Percentiles rank a stretch among this genome's conserved stretches.
These are phyloP conservation scores for Drosophila pectinifera DNA, from an alignment of 1,140 invertebrate genomes.

Conservation along the genomic window DNA sequence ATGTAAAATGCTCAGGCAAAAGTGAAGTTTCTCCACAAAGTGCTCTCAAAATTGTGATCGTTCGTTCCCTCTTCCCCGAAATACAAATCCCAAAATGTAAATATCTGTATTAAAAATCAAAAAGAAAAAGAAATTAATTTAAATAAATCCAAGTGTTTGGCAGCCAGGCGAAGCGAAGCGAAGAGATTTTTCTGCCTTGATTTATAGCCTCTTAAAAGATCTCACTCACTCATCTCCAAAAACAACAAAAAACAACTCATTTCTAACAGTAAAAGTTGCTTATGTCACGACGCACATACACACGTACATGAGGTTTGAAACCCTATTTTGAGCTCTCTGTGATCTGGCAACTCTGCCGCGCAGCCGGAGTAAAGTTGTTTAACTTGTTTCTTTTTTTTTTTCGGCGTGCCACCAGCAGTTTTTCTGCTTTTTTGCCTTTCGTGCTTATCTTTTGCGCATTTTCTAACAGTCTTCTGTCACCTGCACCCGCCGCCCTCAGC, in stretches of 20 bases:
- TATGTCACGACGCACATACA: conserved; percentile 70
- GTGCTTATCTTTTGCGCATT: conserved; percentile 72
- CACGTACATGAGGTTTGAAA: conserved; percentile 22
- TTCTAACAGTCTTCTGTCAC: conserved; percentile 56
- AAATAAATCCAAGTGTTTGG: conserved; percentile 25
- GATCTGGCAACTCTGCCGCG: conserved; percentile 66
- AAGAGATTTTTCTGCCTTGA: conserved; percentile 20
- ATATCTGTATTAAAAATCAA: conserved; percentile 21
- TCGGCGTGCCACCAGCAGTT: conserved; percentile 76
- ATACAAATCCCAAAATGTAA: conserved; percentile 60
- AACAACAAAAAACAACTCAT: conserved; percentile 45
- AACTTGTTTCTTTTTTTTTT: conserved; percentile 77
- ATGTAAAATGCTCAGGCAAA: conserved; percentile 63
- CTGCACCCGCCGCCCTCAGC: conserved; percentile 1
- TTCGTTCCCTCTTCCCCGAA: conserved; percentile 14
- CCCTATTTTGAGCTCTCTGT: conserved; percentile 44
- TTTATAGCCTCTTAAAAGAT: conserved; percentile 13
- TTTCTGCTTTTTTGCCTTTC: conserved; percentile 56
- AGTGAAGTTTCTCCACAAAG: conserved; percentile 52
- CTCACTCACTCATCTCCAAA: conserved; percentile 55
- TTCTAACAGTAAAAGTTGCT: conserved; percentile 83
- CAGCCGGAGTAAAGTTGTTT: conserved; percentile 72
- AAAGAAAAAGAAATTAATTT: conserved; percentile 31
- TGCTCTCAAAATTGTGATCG: conserved; percentile 26
- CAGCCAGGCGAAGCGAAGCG: conserved; percentile 58